Conservation (phyloP, 2,797 vertebrate genomes). For the Premnoplex brunnescens region DNA sequence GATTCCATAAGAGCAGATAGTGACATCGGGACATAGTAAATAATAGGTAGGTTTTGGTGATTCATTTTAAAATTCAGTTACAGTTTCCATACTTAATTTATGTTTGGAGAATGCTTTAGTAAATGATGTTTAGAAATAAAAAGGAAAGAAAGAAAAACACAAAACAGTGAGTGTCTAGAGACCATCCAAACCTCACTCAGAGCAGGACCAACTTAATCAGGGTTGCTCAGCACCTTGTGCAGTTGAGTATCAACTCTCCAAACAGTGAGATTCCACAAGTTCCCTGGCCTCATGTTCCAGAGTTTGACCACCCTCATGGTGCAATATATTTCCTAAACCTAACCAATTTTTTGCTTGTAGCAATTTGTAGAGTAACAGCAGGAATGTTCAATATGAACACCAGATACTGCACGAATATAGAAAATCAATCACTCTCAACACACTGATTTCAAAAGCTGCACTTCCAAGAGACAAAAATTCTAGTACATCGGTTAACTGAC, state of each 20-base stretch:
- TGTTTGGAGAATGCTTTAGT: neutral
- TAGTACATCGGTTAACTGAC: neutral
- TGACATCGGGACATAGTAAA: neutral
- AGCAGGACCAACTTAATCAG: neutral
- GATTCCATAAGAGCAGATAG: neutral
- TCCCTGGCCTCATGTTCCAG: neutral
- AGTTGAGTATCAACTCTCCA: neutral
- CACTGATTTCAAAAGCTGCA: neutral
- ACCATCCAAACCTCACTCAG: neutral
- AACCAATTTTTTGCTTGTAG: neutral
- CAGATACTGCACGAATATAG: neutral
- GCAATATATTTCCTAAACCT: neutral
- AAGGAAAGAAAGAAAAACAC: too few relatives aligned
- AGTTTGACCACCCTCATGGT: neutral
- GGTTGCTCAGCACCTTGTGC: neutral
- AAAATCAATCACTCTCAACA: neutral
- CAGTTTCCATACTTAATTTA: neutral
- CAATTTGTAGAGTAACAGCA: neutral
- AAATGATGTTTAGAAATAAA: neutral
- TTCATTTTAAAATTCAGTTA: neutral
- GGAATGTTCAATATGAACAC: neutral
- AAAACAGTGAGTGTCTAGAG: neutral
- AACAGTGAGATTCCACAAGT: neutral
- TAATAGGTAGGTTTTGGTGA: neutral
- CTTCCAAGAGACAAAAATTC: neutral